A percentile compares a stretch with the other conserved stretches of the same genome.
These are phyloP conservation scores for Trissoscelio sp. DNA, from an alignment of 2,888 invertebrate species.

Conservation along the genomic window DNA sequence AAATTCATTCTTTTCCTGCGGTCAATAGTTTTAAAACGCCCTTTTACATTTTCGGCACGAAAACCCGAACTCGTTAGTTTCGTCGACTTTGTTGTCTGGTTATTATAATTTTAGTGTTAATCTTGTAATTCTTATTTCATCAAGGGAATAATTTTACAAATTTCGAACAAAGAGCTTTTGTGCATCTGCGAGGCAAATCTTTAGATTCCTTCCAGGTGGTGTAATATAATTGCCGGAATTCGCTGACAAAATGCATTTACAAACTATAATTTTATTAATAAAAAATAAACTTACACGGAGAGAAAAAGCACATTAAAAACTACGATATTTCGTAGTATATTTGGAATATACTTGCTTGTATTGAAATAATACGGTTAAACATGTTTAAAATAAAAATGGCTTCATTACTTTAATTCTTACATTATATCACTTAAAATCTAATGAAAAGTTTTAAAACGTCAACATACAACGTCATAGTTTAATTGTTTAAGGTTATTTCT, in stretches of 20 bases:
- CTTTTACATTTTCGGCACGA: slow-evolving; percentile 13
- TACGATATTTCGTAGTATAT: no score
- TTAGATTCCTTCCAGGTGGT: slow-evolving; percentile 1
- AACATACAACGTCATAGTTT: no score
- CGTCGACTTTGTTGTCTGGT: slow-evolving; percentile 2
- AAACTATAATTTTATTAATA: no score
- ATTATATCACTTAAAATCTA: no score
- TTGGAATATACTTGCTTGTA: no score
- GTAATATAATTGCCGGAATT: slow-evolving; percentile 26
- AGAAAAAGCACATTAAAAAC: no score
- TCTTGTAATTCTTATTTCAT: neutral
- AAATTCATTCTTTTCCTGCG: slow-evolving; percentile 43
- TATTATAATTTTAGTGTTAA: slow-evolving; percentile 14
- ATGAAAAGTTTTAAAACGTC: no score
- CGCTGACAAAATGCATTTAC: slow-evolving; percentile 12
- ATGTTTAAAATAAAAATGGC: no score
- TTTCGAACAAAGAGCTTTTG: slow-evolving; percentile 14
- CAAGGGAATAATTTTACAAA: slow-evolving; percentile 15
- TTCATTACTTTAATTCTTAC: no score
- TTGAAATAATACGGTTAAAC: no score
- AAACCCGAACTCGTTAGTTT: slow-evolving; percentile 4
- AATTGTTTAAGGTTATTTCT: no score
- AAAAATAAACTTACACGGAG: no score
- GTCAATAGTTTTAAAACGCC: slow-evolving; percentile 24
- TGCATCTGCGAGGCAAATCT: slow-evolving; percentile 11